Evolutionary conservation across 1,140 invertebrate species (phyloP).

Genomic region (Choristoneura fumiferana): DNA sequence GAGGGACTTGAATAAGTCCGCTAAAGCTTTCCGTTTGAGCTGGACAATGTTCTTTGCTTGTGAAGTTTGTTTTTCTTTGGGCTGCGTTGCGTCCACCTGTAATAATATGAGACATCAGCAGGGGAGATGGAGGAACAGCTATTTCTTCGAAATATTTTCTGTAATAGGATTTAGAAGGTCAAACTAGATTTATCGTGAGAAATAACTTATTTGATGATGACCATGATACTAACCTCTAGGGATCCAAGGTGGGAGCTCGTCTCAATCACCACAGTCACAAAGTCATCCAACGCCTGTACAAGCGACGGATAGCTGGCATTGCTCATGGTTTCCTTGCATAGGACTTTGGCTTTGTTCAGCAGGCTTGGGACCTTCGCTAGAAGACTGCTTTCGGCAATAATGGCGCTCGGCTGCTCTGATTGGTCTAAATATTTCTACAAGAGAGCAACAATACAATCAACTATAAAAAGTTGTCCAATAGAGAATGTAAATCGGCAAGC

Average conservation of each 20-base stretch:
- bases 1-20: slow-evolving; percentile 91
- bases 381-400: slow-evolving; percentile 46
- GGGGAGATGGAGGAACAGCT: too few species aligned
- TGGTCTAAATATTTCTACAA: slow-evolving; percentile 69
- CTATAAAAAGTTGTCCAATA: too few species aligned
- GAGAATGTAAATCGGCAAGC: too few species aligned
- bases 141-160: too few species aligned
- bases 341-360: slow-evolving; percentile 80
- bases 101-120: background rate
- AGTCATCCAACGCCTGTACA: slow-evolving; percentile 81
- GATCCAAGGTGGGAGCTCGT: slow-evolving; percentile 81
- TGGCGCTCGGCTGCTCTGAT: slow-evolving; percentile 41
- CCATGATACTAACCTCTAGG: slow-evolving; percentile 80
- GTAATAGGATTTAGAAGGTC: too few species aligned
- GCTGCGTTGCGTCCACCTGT: slow-evolving; percentile 80
- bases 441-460: slow-evolving; percentile 22
- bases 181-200: too few species aligned
- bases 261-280: slow-evolving; percentile 82
- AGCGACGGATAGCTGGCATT: slow-evolving; percentile 79
- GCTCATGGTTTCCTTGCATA: slow-evolving; percentile 81
- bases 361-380: slow-evolving; percentile 57
- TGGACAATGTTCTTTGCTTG: slow-evolving; percentile 90
- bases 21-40: slow-evolving; percentile 89
- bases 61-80: slow-evolving; percentile 87
- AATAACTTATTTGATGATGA: slow-evolving; percentile 6